Evolutionary conservation across 2,888 invertebrate species (phyloP).

Genomic region (Chrysina gloriosa): DNA sequence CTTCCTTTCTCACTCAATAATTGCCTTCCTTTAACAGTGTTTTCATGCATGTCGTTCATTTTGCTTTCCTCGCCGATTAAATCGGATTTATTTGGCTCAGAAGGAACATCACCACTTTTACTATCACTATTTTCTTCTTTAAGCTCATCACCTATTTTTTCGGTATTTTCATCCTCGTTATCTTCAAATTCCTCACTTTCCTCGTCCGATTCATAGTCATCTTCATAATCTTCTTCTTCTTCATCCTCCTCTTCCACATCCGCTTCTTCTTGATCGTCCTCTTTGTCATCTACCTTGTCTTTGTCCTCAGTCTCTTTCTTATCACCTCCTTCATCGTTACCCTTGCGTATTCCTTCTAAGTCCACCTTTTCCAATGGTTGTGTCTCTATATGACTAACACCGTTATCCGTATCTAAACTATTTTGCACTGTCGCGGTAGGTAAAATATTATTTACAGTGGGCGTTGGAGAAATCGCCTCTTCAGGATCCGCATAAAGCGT

Average conservation of each 20-base stretch:
- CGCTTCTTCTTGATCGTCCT: conserved; percentile 53
- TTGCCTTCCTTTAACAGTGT: conserved; percentile 14
- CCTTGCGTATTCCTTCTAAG: no score
- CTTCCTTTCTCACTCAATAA: conserved; percentile 16
- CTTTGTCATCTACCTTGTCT: conserved; percentile 50
- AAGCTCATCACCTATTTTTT: conserved; percentile 41
- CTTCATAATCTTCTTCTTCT: conserved; percentile 58
- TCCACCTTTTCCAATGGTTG: conserved; percentile 6
- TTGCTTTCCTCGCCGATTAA: neutral
- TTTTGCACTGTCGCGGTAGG: conserved; percentile 12
- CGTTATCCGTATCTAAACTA: conserved; percentile 6
- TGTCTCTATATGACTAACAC: conserved; percentile 22
- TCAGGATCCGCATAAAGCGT: conserved; percentile 65
- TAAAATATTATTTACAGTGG: conserved; percentile 25
- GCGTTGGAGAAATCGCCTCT: conserved; percentile 31
- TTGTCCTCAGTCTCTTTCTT: conserved; percentile 40
- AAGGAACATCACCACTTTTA: conserved; percentile 36
- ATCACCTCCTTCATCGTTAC: neutral
- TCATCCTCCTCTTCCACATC: conserved; percentile 66
- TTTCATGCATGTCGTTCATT: neutral
- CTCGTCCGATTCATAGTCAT: conserved; percentile 47
- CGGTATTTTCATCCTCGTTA: conserved; percentile 36
- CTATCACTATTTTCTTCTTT: conserved; percentile 19
- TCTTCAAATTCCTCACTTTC: neutral
- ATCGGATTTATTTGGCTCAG: neutral